Base-by-base conservation (phyloP, 2,113 vertebrate species). In the Fulica atra region DNA sequence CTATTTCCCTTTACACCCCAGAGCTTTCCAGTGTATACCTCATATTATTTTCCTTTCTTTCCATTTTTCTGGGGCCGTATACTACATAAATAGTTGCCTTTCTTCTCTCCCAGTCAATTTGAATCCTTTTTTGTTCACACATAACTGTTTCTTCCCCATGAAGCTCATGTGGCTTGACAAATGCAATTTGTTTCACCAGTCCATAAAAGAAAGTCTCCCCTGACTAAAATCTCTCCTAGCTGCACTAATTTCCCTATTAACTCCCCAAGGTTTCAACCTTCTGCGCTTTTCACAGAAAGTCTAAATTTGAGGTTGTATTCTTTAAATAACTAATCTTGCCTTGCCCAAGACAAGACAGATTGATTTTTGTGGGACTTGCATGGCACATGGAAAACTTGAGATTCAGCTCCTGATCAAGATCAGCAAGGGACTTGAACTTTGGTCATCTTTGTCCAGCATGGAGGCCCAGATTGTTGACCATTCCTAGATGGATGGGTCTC, bases 31-130 rank as follows among this genome's bases (percentile, higher is more conserved):
- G 9, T 28, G n/a, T 64, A 42, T 46, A 26, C 17, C 40, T 82
- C n/a, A 63, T 42, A 46, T 42, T 86, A 8, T 92, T 91, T 88
- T 92, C 11, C 14, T 21, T 24, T 81, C 23, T 92, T 74, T 70
- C 42, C 7, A 13, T 94, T 93, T 94, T 89, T 23, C 40, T 59
- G 36, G 44, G 44, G 28, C 14, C 93, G 11, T 9, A 23, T 73
- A 6, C 33, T 63, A 46, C 16, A 66, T 38, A 79, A 72, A 17
- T 70, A 1, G 0, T 36, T 82, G 25, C 64, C 66, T 89, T 50
- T 84, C 26, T 80, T 79, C 85, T 54, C 48, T 92, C 13, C 23
- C 46, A 68, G 33, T 64, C 25, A 53, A 7, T 71, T 80, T 40
- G 51, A 24, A 86, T 19, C 0, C 31, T 16, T 61, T 88, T 90